These are phyloP conservation scores for Limnephilus rhombicus DNA, from an alignment of 2,888 invertebrate genomes.

Conservation along the genomic window DNA sequence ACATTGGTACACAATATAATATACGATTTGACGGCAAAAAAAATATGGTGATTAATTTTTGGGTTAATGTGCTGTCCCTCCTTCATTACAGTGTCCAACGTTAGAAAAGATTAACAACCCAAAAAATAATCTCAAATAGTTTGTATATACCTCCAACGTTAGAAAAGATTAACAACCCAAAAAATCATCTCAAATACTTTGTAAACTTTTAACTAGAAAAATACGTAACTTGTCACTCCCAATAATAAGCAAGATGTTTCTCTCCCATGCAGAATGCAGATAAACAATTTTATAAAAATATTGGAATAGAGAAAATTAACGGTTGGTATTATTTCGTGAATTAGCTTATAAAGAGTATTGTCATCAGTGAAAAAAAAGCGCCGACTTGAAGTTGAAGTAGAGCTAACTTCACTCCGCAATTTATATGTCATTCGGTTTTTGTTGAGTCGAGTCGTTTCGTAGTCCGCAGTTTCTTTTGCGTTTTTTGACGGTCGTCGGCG, in stretches of 20 bases:
- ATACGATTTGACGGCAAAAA: no score
- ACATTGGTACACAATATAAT: no score
- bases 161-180: no score
- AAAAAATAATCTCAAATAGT: no score
- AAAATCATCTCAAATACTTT: no score
- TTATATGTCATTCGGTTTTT: constrained; percentile 58
- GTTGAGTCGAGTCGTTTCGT: constrained; percentile 41
- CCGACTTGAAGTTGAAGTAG: not conserved
- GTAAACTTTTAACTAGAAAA: not conserved
- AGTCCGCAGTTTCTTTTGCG: constrained; percentile 9
- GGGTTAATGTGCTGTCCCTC: no score
- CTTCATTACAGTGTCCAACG: no score
- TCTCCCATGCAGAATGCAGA: not conserved
- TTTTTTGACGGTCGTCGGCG: constrained; percentile 44
- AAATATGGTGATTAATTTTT: no score
- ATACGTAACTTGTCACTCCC: not conserved
- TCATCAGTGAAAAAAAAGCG: constrained; percentile 6
- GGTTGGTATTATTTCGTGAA: constrained; percentile 26
- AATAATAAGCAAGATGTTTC: not conserved
- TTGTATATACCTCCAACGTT: no score
- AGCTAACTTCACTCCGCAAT: constrained; percentile 13
- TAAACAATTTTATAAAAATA: constrained; percentile 2
- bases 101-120: no score
- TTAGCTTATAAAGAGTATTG: not conserved
- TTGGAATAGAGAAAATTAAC: constrained; percentile 2